A percentile compares a stretch with the other conserved stretches of the same genome.
phyloP scores from a whole-genome alignment of 2,888 invertebrate genomes.

The Tortricodes alternella region DNA sequence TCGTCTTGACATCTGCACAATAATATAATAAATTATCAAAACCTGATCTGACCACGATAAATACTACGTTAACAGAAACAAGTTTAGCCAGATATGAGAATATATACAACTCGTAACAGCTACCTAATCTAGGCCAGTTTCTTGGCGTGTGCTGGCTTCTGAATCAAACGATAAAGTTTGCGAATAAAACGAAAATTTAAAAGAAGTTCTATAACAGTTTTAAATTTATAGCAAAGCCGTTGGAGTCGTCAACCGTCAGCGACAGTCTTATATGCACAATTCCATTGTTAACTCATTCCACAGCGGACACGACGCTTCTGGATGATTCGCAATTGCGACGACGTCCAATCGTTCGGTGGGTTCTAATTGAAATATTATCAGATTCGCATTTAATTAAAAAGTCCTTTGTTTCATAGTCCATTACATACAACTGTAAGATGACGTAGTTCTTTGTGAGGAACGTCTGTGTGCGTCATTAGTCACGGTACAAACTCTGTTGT shows the following conservation, averaged over 20 bases:
- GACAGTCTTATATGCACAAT: too few species aligned
- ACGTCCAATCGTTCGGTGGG: too few species aligned
- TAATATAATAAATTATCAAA: slow-evolving; percentile 34
- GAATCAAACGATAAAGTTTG: too few species aligned
- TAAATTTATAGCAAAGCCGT: too few species aligned
- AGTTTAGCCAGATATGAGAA: slow-evolving; percentile 14
- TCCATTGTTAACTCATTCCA: too few species aligned
- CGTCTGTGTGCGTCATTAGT: slow-evolving; percentile 6
- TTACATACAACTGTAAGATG: neutral
- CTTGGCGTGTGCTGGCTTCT: neutral
- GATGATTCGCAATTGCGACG: neutral
- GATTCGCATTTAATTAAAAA: too few species aligned
- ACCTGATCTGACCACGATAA: neutral
- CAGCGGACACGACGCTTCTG: neutral
- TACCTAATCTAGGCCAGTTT: neutral
- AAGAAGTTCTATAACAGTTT: too few species aligned
- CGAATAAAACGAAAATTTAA: too few species aligned
- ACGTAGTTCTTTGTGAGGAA: slow-evolving; percentile 12
- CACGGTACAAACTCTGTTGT: slow-evolving; percentile 23
- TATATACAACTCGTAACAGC: neutral
- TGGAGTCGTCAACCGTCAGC: too few species aligned
- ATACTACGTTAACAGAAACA: neutral
- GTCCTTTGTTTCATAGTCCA: slow-evolving; percentile 1
- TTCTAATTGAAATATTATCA: too few species aligned
- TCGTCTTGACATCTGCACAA: slow-evolving; percentile 90